Percentiles rank a stretch among this genome's conserved stretches.
Evolutionary conservation across 2,797 vertebrate genomes (phyloP).

Genomic region (Pseudochirops corinnae): DNA sequence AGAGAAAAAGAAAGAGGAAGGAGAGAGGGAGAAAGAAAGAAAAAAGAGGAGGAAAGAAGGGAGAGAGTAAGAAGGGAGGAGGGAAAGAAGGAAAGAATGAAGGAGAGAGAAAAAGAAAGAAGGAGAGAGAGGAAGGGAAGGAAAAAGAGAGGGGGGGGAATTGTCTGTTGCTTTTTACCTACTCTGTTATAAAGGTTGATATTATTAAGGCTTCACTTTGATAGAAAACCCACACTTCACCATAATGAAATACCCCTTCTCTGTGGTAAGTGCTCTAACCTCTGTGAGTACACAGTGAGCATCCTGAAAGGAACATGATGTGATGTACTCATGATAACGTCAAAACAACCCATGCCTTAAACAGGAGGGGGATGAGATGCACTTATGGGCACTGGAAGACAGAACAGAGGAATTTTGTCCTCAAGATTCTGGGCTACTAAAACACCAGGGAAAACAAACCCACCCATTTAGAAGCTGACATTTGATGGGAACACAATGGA

Average conservation of each 20-base stretch:
- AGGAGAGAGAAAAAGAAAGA: too few species aligned
- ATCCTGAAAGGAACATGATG: constrained; percentile 6
- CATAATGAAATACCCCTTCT: constrained; percentile 41
- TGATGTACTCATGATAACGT: constrained; percentile 21
- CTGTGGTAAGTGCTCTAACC: constrained; percentile 42
- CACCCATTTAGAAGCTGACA: constrained; percentile 38
- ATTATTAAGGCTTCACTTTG: constrained; percentile 45
- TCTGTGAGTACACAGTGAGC: constrained; percentile 25
- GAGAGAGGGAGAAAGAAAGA: too few species aligned
- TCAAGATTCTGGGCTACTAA: constrained; percentile 47
- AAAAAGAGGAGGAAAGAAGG: too few species aligned
- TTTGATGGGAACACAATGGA: constrained; percentile 22
- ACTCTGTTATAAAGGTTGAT: constrained; percentile 41
- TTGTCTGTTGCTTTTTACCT: constrained; percentile 49
- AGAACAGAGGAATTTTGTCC: constrained; percentile 23
- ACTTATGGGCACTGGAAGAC: neutral
- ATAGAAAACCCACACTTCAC: constrained; percentile 46
- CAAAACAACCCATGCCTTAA: constrained; percentile 9
- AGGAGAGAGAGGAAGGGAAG: neutral
- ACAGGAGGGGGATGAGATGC: neutral
- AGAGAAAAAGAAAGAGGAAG: too few species aligned
- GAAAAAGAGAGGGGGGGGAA: neutral
- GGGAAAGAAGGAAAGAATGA: too few species aligned
- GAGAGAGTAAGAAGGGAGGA: too few species aligned
- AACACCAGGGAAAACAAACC: constrained; percentile 49